These are phyloP conservation scores for Ceratina calcarata DNA, from an alignment of 1,140 invertebrate species.

Conservation along the genomic window DNA sequence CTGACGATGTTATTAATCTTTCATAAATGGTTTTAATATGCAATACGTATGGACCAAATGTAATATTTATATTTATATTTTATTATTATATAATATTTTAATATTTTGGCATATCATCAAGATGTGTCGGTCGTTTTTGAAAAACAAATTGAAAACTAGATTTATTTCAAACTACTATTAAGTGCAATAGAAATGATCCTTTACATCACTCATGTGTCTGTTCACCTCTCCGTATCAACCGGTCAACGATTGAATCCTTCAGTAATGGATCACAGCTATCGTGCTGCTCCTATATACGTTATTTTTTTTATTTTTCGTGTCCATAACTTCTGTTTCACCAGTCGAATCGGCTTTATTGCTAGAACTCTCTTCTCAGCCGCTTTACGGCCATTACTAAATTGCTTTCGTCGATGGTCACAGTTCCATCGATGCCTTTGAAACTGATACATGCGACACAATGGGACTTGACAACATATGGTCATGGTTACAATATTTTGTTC, in stretches of 20 bases:
- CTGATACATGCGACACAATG: neutral
- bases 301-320: neutral
- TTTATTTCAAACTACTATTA: too few relatives aligned
- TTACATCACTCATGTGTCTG: too few relatives aligned
- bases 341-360: neutral
- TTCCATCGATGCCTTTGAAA: neutral
- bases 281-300: neutral
- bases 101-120: too few relatives aligned
- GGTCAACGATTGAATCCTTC: neutral
- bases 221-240: too few relatives aligned
- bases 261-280: neutral
- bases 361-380: neutral
- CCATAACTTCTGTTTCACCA: conserved; percentile 12
- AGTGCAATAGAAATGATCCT: too few relatives aligned
- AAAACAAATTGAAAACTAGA: too few relatives aligned
- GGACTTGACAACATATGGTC: neutral
- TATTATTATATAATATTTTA: too few relatives aligned
- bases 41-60: neutral
- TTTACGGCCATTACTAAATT: conserved; percentile 18
- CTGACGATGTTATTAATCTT: neutral
- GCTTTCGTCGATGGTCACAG: neutral
- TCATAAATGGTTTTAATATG: neutral
- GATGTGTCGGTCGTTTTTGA: too few relatives aligned
- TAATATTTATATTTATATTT: too few relatives aligned
- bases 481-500: neutral